A percentile compares a stretch with the other conserved stretches of the same genome.
These are phyloP conservation scores for Nesogale talazaci DNA, from an alignment of 2,113 vertebrate species.

Conservation along the genomic window DNA sequence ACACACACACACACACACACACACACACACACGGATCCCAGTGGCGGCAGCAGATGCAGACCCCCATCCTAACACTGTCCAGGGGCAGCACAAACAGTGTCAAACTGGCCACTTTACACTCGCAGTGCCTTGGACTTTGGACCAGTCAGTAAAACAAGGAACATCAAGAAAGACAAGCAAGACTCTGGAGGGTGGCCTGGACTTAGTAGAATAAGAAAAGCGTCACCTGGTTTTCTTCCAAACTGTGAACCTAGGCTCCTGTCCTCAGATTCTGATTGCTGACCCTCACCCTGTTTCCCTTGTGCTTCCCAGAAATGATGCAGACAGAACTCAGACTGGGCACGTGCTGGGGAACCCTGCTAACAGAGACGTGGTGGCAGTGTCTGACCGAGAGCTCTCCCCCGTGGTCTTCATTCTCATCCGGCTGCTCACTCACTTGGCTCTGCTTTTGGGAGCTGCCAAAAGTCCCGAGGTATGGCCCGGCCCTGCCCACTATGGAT, in stretches of 20 bases:
- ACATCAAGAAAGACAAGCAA: not conserved
- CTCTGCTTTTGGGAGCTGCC: constrained; percentile 90
- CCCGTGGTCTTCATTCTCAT: constrained; percentile 86
- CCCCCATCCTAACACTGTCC: not conserved
- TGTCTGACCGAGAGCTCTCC: constrained; percentile 89
- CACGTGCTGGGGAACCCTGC: constrained; percentile 89
- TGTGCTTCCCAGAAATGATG: rapidly evolving
- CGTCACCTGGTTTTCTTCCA: not conserved
- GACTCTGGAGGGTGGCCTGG: too few relatives aligned
- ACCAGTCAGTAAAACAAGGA: not conserved
- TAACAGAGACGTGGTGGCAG: constrained; percentile 78
- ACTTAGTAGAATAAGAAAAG: too few relatives aligned
- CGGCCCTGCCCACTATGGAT: rapidly evolving
- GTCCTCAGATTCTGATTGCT: rapidly evolving
- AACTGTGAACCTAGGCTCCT: not conserved
- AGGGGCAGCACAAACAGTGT: not conserved
- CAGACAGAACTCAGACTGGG: constrained; percentile 92
- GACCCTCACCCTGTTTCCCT: rapidly evolving
- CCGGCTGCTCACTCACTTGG: constrained; percentile 92
- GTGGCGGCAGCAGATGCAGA: not conserved
- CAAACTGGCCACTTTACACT: rapidly evolving
- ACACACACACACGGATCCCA: not conserved
- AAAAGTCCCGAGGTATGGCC: constrained; percentile 85
- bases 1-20: rapidly evolving
- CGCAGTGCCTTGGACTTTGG: rapidly evolving